Percentiles rank a stretch among this genome's conserved stretches.
Evolutionary conservation across 2,888 invertebrate species (phyloP).

Genomic region (Cryptosula pallasiana): DNA sequence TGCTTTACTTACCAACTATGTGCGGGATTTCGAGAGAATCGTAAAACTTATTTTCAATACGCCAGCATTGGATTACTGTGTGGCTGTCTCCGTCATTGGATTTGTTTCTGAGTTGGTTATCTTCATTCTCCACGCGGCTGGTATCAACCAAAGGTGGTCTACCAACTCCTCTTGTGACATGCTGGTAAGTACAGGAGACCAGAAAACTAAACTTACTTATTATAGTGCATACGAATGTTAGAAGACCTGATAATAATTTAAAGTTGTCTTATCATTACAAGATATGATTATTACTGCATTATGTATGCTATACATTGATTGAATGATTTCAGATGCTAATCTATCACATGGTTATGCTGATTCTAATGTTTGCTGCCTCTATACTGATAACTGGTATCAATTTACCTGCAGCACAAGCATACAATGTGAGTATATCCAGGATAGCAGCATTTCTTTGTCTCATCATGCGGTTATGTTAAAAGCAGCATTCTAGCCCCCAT

Average conservation of each 20-base stretch:
- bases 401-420: background rate
- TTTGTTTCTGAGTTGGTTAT: constrained; percentile 1
- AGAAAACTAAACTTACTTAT: too few relatives aligned
- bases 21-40: too few relatives aligned
- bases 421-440: background rate
- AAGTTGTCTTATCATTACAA: too few relatives aligned
- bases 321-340: background rate
- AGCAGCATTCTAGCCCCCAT: too few relatives aligned
- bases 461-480: too few relatives aligned
- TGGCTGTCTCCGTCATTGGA: constrained; percentile 5
- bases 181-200: constrained; percentile 3
- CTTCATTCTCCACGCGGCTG: background rate
- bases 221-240: too few relatives aligned
- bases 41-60: too few relatives aligned
- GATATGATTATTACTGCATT: too few relatives aligned
- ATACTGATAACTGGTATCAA: background rate
- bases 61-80: background rate
- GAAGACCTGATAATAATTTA: too few relatives aligned
- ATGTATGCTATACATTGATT: too few relatives aligned
- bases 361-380: background rate
- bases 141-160: background rate
- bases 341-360: background rate
- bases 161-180: background rate
- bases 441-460: too few relatives aligned
- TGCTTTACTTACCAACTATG: background rate